These are phyloP conservation scores for Mizuhopecten yessoensis DNA, from an alignment of 1,140 invertebrate genomes.

Conservation along the genomic window DNA sequence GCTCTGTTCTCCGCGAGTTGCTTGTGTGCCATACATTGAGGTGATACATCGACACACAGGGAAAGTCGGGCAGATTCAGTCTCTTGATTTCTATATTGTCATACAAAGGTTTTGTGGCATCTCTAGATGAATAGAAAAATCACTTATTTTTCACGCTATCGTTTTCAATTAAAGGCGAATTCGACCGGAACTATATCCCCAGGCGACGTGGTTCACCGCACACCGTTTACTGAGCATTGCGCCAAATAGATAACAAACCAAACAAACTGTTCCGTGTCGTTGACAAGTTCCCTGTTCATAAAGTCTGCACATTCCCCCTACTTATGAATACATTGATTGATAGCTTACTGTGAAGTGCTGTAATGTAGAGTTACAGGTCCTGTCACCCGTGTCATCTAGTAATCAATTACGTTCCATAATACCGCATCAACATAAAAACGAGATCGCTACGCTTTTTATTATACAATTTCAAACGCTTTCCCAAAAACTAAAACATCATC, in stretches of 20 bases:
- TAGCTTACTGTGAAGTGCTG: neutral
- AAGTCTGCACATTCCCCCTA: neutral
- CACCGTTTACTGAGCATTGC: conserved; percentile 17
- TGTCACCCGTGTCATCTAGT: neutral
- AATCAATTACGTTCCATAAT: neutral
- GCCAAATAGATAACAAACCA: neutral
- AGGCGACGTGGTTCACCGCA: conserved; percentile 7
- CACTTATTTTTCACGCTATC: conserved; percentile 37
- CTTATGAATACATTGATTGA: neutral
- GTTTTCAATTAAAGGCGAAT: conserved; percentile 26
- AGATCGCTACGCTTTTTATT: neutral
- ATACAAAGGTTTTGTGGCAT: conserved; percentile 22
- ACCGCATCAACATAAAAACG: neutral
- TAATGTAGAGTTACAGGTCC: neutral
- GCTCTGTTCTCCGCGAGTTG: neutral
- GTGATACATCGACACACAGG: neutral
- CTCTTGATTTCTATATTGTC: neutral
- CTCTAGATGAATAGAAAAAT: neutral
- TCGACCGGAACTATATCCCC: neutral
- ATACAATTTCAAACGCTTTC: neutral
- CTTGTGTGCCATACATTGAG: neutral
- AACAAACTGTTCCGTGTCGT: neutral
- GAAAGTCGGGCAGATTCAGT: neutral
- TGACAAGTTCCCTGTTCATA: neutral
- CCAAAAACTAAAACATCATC: neutral